A percentile compares a stretch with the other conserved stretches of the same genome.
Evolutionary conservation across 2,797 vertebrate species (phyloP).

Genomic region (Myoxocephalus aenaeus): DNA sequence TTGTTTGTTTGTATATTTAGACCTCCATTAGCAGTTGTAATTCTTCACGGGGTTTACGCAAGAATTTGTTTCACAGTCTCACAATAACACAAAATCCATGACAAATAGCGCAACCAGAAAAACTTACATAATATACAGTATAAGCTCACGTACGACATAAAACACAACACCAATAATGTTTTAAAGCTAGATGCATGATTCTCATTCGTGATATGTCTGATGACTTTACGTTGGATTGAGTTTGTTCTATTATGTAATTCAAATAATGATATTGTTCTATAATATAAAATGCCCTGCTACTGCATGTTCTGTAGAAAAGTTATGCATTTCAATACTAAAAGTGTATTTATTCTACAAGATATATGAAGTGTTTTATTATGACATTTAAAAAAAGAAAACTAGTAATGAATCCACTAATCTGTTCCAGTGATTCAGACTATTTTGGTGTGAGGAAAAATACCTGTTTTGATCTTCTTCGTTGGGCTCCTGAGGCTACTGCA

Average conservation of each 20-base stretch:
- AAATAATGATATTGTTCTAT: too few species aligned
- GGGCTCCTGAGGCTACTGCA: conserved; percentile 84
- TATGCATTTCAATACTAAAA: not conserved
- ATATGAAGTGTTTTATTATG: not conserved
- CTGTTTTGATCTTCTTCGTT: conserved; percentile 75
- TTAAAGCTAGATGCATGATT: not conserved
- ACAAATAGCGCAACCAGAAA: not conserved
- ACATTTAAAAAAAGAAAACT: not conserved
- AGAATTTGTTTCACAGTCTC: not conserved
- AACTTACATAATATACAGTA: not conserved
- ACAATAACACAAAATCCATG: not conserved
- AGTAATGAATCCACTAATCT: not conserved
- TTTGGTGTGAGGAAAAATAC: conserved; percentile 52
- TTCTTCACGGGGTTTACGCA: not conserved
- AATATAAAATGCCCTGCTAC: not conserved
- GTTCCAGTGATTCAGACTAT: not conserved
- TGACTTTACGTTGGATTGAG: not conserved
- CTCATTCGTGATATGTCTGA: not conserved
- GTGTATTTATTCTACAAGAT: not conserved
- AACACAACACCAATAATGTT: not conserved
- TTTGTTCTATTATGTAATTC: not conserved
- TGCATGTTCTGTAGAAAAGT: not conserved
- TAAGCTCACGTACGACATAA: not conserved
- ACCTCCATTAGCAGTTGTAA: not conserved
- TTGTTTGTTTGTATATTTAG: not conserved